Conservation (phyloP, 2,113 vertebrate genomes). For the Glaucomys volans region DNA sequence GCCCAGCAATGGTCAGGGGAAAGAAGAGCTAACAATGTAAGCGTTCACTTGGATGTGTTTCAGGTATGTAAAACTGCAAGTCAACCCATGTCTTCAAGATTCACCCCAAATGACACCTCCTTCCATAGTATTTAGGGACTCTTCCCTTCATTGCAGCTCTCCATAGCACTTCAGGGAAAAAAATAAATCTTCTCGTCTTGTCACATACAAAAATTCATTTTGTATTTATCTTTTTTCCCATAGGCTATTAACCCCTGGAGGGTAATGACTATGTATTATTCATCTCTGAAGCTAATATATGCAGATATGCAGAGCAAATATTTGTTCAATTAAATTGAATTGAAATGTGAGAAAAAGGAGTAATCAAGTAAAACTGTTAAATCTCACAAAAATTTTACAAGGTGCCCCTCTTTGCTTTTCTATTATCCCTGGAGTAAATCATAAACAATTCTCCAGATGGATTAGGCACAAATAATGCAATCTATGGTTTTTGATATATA, state of each 20-base stretch:
- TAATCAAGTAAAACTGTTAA: conserved; percentile 40
- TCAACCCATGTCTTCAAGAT: background rate
- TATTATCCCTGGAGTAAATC: background rate
- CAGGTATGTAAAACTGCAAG: background rate
- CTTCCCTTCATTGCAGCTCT: background rate
- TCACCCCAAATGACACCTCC: background rate
- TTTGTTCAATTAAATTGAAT: background rate
- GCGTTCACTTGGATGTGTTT: background rate
- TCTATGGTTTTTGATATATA: background rate
- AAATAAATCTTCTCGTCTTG: background rate
- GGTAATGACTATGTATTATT: background rate
- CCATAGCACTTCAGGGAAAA: background rate
- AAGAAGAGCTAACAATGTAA: background rate
- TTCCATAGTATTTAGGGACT: background rate
- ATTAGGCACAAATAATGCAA: background rate
- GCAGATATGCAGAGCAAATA: conserved; percentile 26
- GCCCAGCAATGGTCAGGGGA: background rate
- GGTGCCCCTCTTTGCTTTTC: background rate
- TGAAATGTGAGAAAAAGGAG: conserved; percentile 30
- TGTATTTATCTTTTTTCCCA: background rate
- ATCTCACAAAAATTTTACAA: background rate
- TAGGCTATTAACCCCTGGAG: background rate
- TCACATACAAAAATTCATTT: conserved; percentile 32
- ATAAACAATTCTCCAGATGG: background rate
- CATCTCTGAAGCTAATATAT: conserved; percentile 37